Conservation (phyloP, 1,140 invertebrate genomes). For the Sesamia nonagrioides region DNA sequence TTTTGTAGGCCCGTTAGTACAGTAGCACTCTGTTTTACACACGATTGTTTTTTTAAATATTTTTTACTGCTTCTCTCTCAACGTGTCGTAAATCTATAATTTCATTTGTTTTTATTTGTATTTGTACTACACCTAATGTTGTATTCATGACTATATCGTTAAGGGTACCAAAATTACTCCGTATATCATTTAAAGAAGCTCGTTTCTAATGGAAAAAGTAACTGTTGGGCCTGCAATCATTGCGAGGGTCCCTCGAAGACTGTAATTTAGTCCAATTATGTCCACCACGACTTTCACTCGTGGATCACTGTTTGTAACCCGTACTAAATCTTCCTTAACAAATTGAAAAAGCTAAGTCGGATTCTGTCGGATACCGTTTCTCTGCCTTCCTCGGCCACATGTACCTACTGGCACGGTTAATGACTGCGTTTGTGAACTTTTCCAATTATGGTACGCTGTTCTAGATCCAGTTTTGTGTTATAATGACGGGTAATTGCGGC, state of each 20-base stretch:
- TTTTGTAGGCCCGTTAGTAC: slow-evolving; percentile 3
- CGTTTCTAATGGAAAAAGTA: slow-evolving; percentile 54
- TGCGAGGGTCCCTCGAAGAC: slow-evolving; percentile 47
- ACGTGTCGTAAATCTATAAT: slow-evolving; percentile 30
- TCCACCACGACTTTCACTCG: slow-evolving; percentile 56
- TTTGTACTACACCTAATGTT: slow-evolving; percentile 19
- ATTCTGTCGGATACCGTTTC: slow-evolving; percentile 28
- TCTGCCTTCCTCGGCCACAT: slow-evolving; percentile 34
- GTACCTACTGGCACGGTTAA: slow-evolving; percentile 37
- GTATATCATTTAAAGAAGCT: slow-evolving; percentile 37
- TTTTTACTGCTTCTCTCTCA: slow-evolving; percentile 28
- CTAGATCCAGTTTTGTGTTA: slow-evolving; percentile 41
- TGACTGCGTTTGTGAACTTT: slow-evolving; percentile 43
- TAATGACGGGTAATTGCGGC: slow-evolving; percentile 43
- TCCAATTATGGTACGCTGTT: slow-evolving; percentile 39
- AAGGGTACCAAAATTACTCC: slow-evolving; percentile 44
- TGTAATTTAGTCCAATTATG: slow-evolving; percentile 62
- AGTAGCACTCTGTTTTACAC: slow-evolving; percentile 27
- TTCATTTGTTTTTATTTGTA: slow-evolving; percentile 41
- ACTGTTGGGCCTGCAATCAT: slow-evolving; percentile 50
- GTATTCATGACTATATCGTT: slow-evolving; percentile 34
- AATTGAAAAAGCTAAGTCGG: slow-evolving; percentile 50
- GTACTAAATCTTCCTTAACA: slow-evolving; percentile 52
- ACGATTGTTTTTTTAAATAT: slow-evolving; percentile 23
- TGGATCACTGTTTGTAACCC: slow-evolving; percentile 43